Base-by-base conservation (phyloP, 2,113 vertebrate species). In the Lophochroa leadbeateri region DNA sequence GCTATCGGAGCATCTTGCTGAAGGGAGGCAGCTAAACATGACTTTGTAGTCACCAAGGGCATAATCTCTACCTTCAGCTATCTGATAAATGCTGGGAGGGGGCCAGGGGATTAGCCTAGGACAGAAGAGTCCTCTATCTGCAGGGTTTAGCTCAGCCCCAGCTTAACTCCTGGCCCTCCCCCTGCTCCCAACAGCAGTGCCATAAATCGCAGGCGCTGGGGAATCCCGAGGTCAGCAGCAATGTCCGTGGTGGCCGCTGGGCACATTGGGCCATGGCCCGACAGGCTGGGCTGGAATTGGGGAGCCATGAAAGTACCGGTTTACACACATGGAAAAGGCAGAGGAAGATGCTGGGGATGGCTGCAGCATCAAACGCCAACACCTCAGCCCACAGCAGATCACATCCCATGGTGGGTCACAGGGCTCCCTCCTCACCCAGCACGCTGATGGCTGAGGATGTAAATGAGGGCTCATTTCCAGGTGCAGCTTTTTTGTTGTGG, bases 21-120 rank as follows among this genome's bases (percentile, higher is more conserved):
- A 91, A 67, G 86, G 92, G 41, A 79, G 69, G 82, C 63, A 64
- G 67, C 90, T 71, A 92, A 95, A 83, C 94, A 83, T 78, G 94
- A 95, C 81, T 95, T 92, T 94, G 95, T 93, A 98, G 97, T 92
- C 96, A 72, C 94, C 88, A 93, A 71, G 52, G 64, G 95, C 93
- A 94, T 96, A 98, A 98, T 98, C 97, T 96, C 60, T 52, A 83
- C 96, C 94, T 97, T 95, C 95, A 86, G 97, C 97, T 92, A 97
- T 97, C 96, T 87, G 97, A 98, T 97, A 93, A 98, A 88, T 9
- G 15, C 7, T 1, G 47, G 88, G 75, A 82, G 91, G 86, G 88
- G 88, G 95, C 81, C 18, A 35, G 31, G 87, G 97, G 95, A 95
- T 98, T 97, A 98, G 76, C 86, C 47, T 7, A 20, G 78, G 86